Evolutionary conservation across 2,888 invertebrate species (phyloP).

Genomic region (Amphipyra tragopoginis): DNA sequence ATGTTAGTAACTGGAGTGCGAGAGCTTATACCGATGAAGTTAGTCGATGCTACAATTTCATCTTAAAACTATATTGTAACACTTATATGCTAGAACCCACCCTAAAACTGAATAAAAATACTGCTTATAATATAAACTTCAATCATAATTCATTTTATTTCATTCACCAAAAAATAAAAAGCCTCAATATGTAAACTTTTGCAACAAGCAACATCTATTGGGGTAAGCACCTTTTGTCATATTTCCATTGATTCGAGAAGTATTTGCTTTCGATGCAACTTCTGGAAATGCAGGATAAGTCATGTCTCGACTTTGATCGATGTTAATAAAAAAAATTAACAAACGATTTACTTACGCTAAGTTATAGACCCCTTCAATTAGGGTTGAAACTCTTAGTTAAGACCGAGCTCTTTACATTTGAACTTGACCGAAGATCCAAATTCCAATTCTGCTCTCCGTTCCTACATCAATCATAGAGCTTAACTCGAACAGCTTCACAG

Average conservation of each 20-base stretch:
- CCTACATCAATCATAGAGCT: constrained; percentile 13
- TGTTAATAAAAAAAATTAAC: constrained; percentile 14
- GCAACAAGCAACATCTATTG: constrained; percentile 63
- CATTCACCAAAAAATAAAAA: constrained; percentile 59
- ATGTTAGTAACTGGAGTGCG: constrained; percentile 74
- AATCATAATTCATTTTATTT: constrained; percentile 51
- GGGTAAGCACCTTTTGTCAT: constrained; percentile 60
- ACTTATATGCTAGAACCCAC: constrained; percentile 76
- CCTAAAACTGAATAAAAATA: constrained; percentile 67
- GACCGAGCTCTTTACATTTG: constrained; percentile 3
- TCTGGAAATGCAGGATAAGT: constrained; percentile 26
- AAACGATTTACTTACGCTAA: constrained; percentile 6
- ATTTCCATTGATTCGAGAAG: constrained; percentile 34
- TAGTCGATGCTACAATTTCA: constrained; percentile 58
- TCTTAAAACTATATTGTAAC: constrained; percentile 74
- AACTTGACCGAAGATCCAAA: constrained; percentile 23
- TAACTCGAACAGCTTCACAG: constrained; percentile 3
- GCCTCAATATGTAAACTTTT: constrained; percentile 69
- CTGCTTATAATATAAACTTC: constrained; percentile 62
- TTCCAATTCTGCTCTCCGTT: constrained; percentile 14
- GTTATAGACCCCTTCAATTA: background rate
- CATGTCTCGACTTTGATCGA: constrained; percentile 29
- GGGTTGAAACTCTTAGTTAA: background rate
- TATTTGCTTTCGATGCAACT: constrained; percentile 20
- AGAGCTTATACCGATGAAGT: constrained; percentile 60